Evolutionary conservation across 2,888 invertebrate genomes (phyloP).

Genomic region (Meiosimyza platycephala): DNA sequence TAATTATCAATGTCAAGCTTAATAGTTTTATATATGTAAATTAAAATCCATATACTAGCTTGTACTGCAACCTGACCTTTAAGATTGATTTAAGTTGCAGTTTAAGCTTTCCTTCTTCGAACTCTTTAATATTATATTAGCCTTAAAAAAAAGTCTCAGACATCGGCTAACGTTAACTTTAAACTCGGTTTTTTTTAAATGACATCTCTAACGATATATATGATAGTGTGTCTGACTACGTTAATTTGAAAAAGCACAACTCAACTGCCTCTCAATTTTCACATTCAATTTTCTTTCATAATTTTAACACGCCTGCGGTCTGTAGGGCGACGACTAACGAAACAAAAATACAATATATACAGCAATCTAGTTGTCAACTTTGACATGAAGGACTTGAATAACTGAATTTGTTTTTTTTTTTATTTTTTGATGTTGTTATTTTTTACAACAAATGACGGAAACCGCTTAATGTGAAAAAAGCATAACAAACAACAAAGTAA

Average conservation of each 20-base stretch:
- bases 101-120: too few species aligned
- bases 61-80: too few species aligned
- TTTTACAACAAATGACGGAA: neutral
- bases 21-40: too few species aligned
- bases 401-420: neutral
- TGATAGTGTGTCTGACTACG: neutral
- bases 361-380: neutral
- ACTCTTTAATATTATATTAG: too few species aligned
- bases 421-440: neutral
- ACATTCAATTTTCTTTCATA: conserved; percentile 21
- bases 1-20: too few species aligned
- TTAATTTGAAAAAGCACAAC: neutral
- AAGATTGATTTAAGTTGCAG: too few species aligned
- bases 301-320: conserved; percentile 11
- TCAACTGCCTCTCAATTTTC: conserved; percentile 16
- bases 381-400: neutral
- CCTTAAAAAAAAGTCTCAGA: too few species aligned
- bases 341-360: neutral
- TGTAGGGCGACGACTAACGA: neutral
- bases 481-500: neutral
- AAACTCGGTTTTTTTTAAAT: too few species aligned
- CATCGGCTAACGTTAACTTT: too few species aligned
- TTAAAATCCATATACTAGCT: too few species aligned
- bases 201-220: neutral
- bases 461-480: neutral